Evolutionary conservation across 30 jellyfish, hydroid and myxozoan genomes (phyloP), one percentile per base, ranked within the genome.

Genomic region (Nemopilema nomurai): DNA sequence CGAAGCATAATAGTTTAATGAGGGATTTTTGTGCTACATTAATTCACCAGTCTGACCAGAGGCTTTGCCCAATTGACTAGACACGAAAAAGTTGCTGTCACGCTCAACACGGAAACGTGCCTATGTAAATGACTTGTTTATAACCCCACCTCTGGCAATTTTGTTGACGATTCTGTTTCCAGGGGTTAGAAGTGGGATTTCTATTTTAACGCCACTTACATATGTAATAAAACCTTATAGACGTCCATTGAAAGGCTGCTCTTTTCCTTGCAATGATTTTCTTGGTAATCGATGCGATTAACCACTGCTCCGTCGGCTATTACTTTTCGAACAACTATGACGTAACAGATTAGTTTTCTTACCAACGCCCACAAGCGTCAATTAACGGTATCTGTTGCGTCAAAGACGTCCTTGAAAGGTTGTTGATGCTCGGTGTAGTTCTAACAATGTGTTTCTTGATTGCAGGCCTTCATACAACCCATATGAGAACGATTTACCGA

Each of bases 391-490:
- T 3, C 13, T 41, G 57, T 41, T 41, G 13, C 57, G 57, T 41
- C 57, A 41, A 3, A 41, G 9, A 41, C 57, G 57, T 6, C 13
- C 57, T 41, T 3, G 13, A 13, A 41, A 3, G 57, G 57, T 13
- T 13, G 57, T 13, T 41, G 57, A 41, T 41, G 13, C 57, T 13
- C 57, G 6, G 57, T 41, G 57, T 13, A 41, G 6, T 41, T 41
- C 6, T 67, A 8, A 67, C 50, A 8, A n/a, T 67, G 41, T 21
- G 28, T 28, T 28, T 63, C 62, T 33, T 49, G 71, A 0, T 86
- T 67, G 57, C 49, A 94, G 99, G 74, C 93, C 97, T 41, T 87
- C 93, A 3, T 81, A 87, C 82, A 93, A 93, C 79, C 98, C 97
- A 8, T 93, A 93, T 49, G 98, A 93, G 67, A 93, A 93, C 66